Percentiles rank a stretch among this genome's conserved stretches.
Conservation (phyloP, 64 coral and sea anemone species). For the Stylophora pistillata region DNA sequence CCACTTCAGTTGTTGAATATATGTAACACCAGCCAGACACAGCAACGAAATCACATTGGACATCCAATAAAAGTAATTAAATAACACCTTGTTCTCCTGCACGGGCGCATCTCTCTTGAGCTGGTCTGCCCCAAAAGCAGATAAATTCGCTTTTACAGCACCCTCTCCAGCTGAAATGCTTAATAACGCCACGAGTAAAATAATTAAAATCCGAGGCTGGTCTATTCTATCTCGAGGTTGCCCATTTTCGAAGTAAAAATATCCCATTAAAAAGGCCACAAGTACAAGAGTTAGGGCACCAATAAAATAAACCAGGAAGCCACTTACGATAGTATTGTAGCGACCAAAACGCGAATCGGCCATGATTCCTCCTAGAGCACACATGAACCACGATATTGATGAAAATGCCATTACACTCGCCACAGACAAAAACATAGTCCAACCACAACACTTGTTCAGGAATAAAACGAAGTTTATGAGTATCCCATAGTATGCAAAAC, state of each 20-base stretch:
- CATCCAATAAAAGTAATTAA: conserved; percentile 93
- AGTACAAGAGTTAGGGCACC: conserved; percentile 61
- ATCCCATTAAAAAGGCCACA: conserved; percentile 61
- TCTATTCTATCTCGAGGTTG: background rate
- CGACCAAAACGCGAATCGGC: conserved; percentile 83
- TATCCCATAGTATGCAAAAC: conserved; percentile 81
- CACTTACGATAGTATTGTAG: conserved; percentile 74
- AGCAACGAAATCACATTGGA: conserved; percentile 80
- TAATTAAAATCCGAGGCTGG: conserved; percentile 49
- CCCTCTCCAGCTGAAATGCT: conserved; percentile 75
- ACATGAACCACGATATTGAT: conserved; percentile 86
- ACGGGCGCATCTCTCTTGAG: conserved; percentile 58
- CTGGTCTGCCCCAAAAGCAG: conserved; percentile 87
- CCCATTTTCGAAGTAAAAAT: conserved; percentile 13
- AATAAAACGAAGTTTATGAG: conserved; percentile 83
- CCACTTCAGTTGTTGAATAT: conserved; percentile 86
- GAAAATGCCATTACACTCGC: conserved; percentile 63
- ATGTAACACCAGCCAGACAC: conserved; percentile 70
- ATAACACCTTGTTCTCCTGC: conserved; percentile 56
- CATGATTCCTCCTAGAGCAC: conserved; percentile 64
- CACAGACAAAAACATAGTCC: conserved; percentile 73
- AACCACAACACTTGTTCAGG: conserved; percentile 71
- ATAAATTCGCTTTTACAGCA: conserved; percentile 80
- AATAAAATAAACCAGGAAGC: conserved; percentile 77
- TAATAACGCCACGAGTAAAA: conserved; percentile 57